phyloP scores from a whole-genome alignment of 2,888 invertebrate species.

The Agrotis puta region DNA sequence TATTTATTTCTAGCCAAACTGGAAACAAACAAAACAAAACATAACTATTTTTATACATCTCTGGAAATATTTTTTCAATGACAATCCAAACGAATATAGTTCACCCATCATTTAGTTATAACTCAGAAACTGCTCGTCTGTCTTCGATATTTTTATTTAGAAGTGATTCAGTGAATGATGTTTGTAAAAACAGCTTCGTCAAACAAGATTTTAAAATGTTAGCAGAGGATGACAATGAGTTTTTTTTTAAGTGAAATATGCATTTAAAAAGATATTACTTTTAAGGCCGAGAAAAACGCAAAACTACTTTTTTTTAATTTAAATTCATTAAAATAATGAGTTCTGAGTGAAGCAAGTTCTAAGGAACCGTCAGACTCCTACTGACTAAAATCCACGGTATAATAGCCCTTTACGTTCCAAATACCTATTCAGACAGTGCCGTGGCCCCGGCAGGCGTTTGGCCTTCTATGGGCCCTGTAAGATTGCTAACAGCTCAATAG shows the following conservation, averaged over 20 bases:
- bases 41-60: slow-evolving; percentile 17
- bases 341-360: too few species aligned
- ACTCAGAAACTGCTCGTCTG: slow-evolving; percentile 12
- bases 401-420: too few species aligned
- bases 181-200: background rate
- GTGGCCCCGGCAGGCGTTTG: too few species aligned
- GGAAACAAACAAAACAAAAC: slow-evolving; percentile 33
- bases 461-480: too few species aligned
- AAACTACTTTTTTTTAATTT: too few species aligned
- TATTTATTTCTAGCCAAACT: slow-evolving; percentile 26
- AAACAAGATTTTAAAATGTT: slow-evolving; percentile 8
- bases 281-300: background rate
- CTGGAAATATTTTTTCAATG: slow-evolving; percentile 33
- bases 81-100: slow-evolving; percentile 42
- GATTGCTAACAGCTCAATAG: too few species aligned
- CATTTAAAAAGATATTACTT: background rate
- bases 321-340: too few species aligned
- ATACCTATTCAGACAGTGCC: too few species aligned
- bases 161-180: slow-evolving; percentile 5
- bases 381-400: too few species aligned
- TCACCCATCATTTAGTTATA: slow-evolving; percentile 22
- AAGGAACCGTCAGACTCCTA: too few species aligned
- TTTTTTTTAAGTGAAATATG: background rate
- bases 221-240: background rate
- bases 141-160: slow-evolving; percentile 11